Conservation (phyloP, 2,888 invertebrate species). For the Tachystola acroxantha region DNA sequence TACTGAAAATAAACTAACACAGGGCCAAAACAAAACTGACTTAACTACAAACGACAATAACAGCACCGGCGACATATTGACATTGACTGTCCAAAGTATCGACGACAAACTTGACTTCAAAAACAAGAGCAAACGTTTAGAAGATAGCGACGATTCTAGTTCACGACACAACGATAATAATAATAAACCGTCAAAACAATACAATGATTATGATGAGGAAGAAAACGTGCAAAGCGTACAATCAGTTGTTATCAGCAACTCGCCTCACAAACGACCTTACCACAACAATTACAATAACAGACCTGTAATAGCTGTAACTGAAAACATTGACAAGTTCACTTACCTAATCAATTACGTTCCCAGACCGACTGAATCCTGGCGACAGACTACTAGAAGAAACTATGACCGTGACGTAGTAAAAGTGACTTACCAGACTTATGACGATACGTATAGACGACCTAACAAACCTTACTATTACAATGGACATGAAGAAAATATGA, state of each 20-base stretch:
- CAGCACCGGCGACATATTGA: constrained; percentile 27
- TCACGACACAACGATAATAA: constrained; percentile 28
- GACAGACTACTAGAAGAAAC: constrained; percentile 54
- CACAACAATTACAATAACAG: constrained; percentile 25
- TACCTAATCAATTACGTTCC: constrained; percentile 75
- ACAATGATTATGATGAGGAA: constrained; percentile 33
- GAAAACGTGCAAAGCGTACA: constrained; percentile 59
- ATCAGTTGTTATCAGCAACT: constrained; percentile 60
- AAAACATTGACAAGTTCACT: constrained; percentile 68
- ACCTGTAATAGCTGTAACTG: constrained; percentile 67
- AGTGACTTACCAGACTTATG: constrained; percentile 69
- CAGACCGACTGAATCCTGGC: constrained; percentile 66
- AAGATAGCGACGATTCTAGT: constrained; percentile 43
- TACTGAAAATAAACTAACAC: constrained; percentile 23
- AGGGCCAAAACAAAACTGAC: constrained; percentile 31
- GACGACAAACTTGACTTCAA: constrained; percentile 81
- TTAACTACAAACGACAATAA: constrained; percentile 25
- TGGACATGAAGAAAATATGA: constrained; percentile 21
- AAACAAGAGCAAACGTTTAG: constrained; percentile 62
- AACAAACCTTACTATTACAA: constrained; percentile 58
- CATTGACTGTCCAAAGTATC: constrained; percentile 47
- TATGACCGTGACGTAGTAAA: constrained; percentile 63
- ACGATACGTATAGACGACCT: constrained; percentile 65
- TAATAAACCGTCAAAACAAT: constrained; percentile 35
- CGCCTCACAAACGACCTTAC: constrained; percentile 56